phyloP scores from a whole-genome alignment of 2,888 invertebrate species.

The Dicyrtoma fusca region DNA sequence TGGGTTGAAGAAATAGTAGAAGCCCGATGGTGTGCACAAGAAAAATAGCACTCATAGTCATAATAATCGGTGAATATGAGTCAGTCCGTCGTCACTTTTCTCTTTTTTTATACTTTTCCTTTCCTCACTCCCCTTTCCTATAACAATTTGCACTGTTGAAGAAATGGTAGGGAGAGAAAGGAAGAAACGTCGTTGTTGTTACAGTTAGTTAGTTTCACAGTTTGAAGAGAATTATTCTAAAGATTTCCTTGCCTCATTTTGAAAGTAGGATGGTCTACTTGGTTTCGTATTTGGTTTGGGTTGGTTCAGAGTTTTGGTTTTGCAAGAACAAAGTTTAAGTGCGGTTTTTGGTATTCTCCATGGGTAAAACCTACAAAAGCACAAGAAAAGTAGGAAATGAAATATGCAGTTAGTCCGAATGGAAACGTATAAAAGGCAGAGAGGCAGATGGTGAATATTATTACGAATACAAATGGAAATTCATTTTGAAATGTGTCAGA shows the following conservation, averaged over 20 bases:
- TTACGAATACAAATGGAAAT: no score
- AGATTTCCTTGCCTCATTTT: not conserved
- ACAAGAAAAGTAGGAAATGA: no score
- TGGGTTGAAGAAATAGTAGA: conserved; percentile 30
- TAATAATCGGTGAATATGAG: conserved; percentile 25
- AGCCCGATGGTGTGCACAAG: conserved; percentile 36
- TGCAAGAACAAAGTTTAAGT: no score
- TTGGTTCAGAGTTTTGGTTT: no score
- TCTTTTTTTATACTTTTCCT: conserved; percentile 2
- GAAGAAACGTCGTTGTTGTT: not conserved
- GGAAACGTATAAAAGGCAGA: no score
- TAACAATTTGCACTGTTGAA: not conserved
- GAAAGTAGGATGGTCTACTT: not conserved
- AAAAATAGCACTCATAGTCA: conserved; percentile 33
- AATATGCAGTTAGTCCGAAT: no score
- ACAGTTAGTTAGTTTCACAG: not conserved
- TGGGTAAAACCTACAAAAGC: no score
- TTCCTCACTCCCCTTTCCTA: conserved; percentile 1
- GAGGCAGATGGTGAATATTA: no score
- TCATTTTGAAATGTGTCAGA: no score
- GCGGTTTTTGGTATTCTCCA: no score
- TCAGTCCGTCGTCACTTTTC: conserved; percentile 1
- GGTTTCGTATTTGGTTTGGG: no score
- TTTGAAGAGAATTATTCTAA: no score
- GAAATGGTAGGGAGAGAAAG: not conserved